Evolutionary conservation across 1,140 invertebrate species (phyloP), one percentile per base, ranked within the genome.

Genomic region (Cotesia vestalis): DNA sequence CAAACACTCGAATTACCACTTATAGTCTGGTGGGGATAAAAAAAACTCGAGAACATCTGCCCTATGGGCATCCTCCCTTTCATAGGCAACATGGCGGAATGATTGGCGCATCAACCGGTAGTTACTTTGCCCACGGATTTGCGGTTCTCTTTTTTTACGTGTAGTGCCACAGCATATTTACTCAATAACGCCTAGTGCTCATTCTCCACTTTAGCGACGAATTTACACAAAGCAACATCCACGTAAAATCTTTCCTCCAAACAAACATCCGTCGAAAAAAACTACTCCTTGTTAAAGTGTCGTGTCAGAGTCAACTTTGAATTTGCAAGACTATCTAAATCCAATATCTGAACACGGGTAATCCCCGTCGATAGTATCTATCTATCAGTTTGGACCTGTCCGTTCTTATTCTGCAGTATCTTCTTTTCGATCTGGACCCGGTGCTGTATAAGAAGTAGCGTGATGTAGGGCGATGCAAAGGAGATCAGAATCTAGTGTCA

Each of bases 41-140:
- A 52, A 64, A 74, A 64, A 27, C 11, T 9, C 70, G 71, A 78
- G 76, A 74, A 86, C 85, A 86, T 86, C 85, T 86, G 85, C 80
- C 84, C 77, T 64, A 46, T 36, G 59, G 14, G 11, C 59, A 27
- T 61, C 59, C 14, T 82, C 80, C 79, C 80, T 85, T 86, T 86
- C 78, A 73, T 61, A 81, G 71, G 73, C 84, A 86, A 77, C 79
- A 85, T 81, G 83, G 83, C 83, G 83, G 84, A 86, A 86, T 86
- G 84, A 86, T 86, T 82, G 81, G 82, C 83, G 82, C 84, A 83
- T 86, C 84, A 80, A 84, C 81, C 81, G 81, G 80, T 84, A 84
- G 84, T 86, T 85, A 80, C 77, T 82, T 82, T 79, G 66, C 74
- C 81, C 79, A 82, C 78, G 83, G 81, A 83, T 86, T 84, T 85